Conservation (phyloP, 2,113 vertebrate genomes). For the Percina caprodes region DNA sequence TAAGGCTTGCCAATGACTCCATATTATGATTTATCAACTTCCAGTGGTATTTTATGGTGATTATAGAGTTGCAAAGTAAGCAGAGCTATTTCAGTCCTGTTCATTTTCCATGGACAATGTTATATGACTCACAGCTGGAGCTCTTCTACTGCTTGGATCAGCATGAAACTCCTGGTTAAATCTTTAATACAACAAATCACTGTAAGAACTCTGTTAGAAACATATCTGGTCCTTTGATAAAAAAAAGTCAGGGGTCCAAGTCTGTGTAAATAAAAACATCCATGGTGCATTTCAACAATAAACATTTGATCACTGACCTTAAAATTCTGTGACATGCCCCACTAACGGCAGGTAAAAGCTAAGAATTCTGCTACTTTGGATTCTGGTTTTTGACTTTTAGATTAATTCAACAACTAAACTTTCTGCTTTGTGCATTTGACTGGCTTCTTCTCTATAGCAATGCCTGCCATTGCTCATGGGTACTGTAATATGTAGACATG, state of each 20-base stretch:
- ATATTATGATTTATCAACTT: not conserved
- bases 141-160: not conserved
- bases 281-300: not conserved
- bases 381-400: no score
- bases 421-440: no score
- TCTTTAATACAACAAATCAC: not conserved
- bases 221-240: not conserved
- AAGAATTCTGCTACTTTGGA: not conserved
- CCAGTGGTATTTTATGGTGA: not conserved
- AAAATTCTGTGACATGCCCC: not conserved
- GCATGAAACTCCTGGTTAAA: not conserved
- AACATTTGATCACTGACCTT: not conserved
- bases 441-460: no score
- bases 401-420: no score
- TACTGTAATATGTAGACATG: no score
- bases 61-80: conserved; percentile 1
- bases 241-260: not conserved
- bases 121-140: not conserved
- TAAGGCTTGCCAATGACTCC: not conserved
- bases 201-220: not conserved
- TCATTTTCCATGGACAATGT: not conserved
- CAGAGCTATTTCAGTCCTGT: not conserved
- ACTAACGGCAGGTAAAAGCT: not conserved
- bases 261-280: not conserved
- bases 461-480: no score